Conservation (phyloP, 1,140 invertebrate species). For the Cyclina sinensis region DNA sequence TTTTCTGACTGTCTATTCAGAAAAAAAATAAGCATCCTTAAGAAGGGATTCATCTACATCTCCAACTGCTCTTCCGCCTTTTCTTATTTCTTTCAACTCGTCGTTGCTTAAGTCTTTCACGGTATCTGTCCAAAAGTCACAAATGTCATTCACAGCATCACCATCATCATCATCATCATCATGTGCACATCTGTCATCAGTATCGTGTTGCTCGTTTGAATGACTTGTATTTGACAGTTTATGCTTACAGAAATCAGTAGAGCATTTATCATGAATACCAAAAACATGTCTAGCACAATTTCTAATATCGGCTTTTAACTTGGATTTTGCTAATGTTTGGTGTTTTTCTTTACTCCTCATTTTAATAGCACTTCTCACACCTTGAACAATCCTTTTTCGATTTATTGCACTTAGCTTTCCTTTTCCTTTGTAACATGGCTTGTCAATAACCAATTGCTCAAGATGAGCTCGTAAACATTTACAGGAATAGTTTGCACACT, state of each 20-base stretch:
- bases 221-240: not conserved
- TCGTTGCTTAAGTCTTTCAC: not conserved
- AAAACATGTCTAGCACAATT: conserved; percentile 37
- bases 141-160: not conserved
- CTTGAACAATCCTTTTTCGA: not conserved
- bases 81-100: not conserved
- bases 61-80: not conserved
- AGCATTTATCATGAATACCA: conserved; percentile 28
- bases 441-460: conserved; percentile 49
- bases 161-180: conserved; percentile 36
- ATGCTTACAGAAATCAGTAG: conserved; percentile 32
- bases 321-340: not conserved
- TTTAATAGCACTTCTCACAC: conserved; percentile 9
- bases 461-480: conserved; percentile 83
- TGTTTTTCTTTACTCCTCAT: conserved; percentile 43
- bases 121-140: conserved; percentile 7
- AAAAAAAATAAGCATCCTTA: conserved; percentile 9
- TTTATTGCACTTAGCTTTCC: not conserved
- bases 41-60: not conserved
- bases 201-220: not conserved
- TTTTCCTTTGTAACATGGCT: conserved; percentile 48
- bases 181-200: not conserved
- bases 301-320: conserved; percentile 25
- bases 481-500: conserved; percentile 79
- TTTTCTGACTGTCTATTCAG: not conserved